phyloP scores from a whole-genome alignment of 2,113 vertebrate species.

The Chloebia gouldiae region DNA sequence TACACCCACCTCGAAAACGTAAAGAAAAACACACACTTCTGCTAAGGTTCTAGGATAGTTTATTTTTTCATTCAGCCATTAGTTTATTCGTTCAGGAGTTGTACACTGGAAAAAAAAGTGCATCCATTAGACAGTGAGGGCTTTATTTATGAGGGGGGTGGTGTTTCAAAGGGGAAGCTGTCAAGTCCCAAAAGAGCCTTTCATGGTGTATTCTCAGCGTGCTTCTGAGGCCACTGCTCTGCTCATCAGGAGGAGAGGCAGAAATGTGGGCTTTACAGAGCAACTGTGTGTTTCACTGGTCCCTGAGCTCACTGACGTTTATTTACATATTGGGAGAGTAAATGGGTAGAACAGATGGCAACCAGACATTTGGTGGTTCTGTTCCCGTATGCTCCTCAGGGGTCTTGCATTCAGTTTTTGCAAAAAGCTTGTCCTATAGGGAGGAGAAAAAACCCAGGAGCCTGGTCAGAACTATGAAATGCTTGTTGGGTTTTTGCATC shows the following conservation, averaged over 20 bases:
- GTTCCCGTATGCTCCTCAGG: constrained; percentile 67
- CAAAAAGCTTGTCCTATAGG: constrained; percentile 65
- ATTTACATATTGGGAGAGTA: constrained; percentile 79
- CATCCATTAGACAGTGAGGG: constrained; percentile 70
- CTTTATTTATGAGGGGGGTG: constrained; percentile 69
- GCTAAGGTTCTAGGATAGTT: constrained; percentile 50
- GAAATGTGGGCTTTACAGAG: constrained; percentile 76
- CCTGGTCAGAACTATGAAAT: constrained; percentile 49
- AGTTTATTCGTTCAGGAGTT: constrained; percentile 70
- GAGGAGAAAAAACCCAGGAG: constrained; percentile 51
- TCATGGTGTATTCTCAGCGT: constrained; percentile 66
- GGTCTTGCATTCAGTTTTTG: constrained; percentile 71
- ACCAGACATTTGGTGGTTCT: constrained; percentile 74
- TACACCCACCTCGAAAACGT: constrained; percentile 52
- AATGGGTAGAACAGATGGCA: constrained; percentile 82
- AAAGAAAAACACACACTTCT: constrained; percentile 64
- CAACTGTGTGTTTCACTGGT: constrained; percentile 68
- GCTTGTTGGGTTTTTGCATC: constrained; percentile 57
- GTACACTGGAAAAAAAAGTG: constrained; percentile 64
- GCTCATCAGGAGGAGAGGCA: constrained; percentile 74
- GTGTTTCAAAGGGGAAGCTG: constrained; percentile 63
- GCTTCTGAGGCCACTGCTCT: constrained; percentile 68
- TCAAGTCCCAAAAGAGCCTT: constrained; percentile 68
- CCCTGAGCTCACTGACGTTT: constrained; percentile 72
- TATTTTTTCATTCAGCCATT: constrained; percentile 74